phyloP scores from a whole-genome alignment of 2,888 invertebrate genomes.

The Ophion costatus region DNA sequence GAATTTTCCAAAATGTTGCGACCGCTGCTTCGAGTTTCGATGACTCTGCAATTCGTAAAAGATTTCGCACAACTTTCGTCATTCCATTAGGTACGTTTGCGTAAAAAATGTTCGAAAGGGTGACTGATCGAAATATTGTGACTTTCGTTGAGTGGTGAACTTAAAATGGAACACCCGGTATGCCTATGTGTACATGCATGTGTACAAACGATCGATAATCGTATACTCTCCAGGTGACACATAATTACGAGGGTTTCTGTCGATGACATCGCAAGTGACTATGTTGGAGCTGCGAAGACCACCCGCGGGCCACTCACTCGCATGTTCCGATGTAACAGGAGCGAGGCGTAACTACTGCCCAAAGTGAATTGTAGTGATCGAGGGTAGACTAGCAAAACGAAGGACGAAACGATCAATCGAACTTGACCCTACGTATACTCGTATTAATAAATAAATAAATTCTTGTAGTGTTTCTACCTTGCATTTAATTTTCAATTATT shows the following conservation, averaged over 20 bases:
- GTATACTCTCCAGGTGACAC: constrained; percentile 68
- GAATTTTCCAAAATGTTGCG: too few species aligned
- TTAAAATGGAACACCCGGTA: constrained; percentile 14
- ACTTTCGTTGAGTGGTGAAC: background rate
- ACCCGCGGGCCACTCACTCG: constrained; percentile 56
- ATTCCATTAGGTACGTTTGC: too few species aligned
- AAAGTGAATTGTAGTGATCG: constrained; percentile 9
- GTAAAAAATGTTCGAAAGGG: background rate
- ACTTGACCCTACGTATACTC: background rate
- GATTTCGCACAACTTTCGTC: too few species aligned
- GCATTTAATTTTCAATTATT: background rate
- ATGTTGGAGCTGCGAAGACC: constrained; percentile 52
- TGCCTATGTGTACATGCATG: constrained; percentile 13
- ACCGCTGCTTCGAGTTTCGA: too few species aligned
- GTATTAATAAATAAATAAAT: background rate
- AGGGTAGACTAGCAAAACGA: background rate
- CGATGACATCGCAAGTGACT: constrained; percentile 71
- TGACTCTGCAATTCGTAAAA: too few species aligned
- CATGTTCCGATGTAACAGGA: constrained; percentile 59
- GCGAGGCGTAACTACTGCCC: constrained; percentile 47
- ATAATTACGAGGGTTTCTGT: constrained; percentile 72
- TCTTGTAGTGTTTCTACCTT: background rate
- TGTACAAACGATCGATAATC: constrained; percentile 68
- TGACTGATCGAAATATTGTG: background rate
- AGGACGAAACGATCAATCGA: constrained; percentile 31